Percentiles rank a stretch among this genome's conserved stretches.
Conservation (phyloP, 1,140 invertebrate genomes). For the Calycopis cecrops region DNA sequence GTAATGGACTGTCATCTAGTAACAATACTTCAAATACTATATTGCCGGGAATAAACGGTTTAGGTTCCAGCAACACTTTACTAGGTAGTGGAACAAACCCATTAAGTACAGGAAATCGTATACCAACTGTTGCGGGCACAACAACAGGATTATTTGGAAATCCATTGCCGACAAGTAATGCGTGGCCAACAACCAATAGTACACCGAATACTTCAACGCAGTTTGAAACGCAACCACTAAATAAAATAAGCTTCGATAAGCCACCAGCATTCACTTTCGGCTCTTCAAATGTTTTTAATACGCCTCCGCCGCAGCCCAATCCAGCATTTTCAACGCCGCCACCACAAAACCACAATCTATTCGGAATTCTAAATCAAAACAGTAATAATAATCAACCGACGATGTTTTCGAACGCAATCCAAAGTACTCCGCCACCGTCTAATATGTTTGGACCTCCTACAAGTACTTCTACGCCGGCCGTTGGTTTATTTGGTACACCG, state of each 20-base stretch:
- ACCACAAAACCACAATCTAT: conserved; percentile 30
- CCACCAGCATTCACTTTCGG: conserved; percentile 34
- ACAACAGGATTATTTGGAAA: conserved; percentile 30
- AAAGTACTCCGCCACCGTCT: conserved; percentile 23
- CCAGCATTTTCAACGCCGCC: conserved; percentile 15
- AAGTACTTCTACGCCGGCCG: conserved; percentile 26
- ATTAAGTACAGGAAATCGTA: conserved; percentile 20
- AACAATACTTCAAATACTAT: conserved; percentile 16
- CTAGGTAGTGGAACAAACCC: conserved; percentile 24
- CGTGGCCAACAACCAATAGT: conserved; percentile 32
- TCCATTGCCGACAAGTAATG: conserved; percentile 35
- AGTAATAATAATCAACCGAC: conserved; percentile 26
- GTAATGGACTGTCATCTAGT: conserved; percentile 22
- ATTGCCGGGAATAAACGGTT: conserved; percentile 23
- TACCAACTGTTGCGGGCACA: conserved; percentile 16
- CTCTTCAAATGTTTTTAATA: conserved; percentile 23
- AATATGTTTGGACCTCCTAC: conserved; percentile 39
- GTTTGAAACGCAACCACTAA: conserved; percentile 28
- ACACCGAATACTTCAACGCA: conserved; percentile 20
- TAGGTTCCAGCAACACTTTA: conserved; percentile 22
- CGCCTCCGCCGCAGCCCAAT: conserved; percentile 16
- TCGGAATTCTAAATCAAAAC: conserved; percentile 36
- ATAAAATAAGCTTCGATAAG: conserved; percentile 26
- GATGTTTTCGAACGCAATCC: conserved; percentile 34
- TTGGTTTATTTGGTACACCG: conserved; percentile 40